These are phyloP conservation scores for Plecotus auritus DNA, from an alignment of 2,113 vertebrate genomes.

Conservation along the genomic window DNA sequence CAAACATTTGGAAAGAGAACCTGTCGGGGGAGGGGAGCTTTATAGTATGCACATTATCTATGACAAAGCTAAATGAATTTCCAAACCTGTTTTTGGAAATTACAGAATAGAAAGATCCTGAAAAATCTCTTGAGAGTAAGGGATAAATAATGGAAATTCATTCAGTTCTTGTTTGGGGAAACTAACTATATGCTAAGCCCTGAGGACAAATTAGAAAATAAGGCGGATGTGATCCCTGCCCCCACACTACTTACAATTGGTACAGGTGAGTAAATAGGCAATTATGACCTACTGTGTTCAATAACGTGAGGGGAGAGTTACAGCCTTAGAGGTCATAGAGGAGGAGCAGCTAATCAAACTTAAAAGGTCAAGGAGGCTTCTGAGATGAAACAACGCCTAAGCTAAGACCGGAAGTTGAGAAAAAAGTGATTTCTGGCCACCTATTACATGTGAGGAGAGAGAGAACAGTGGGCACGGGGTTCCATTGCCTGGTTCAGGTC, in stretches of 20 bases:
- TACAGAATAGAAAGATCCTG: background rate
- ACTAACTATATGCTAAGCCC: background rate
- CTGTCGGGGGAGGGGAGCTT: background rate
- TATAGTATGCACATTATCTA: background rate
- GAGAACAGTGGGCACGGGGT: background rate
- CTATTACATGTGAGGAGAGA: background rate
- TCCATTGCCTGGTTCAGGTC: background rate
- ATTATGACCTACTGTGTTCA: background rate
- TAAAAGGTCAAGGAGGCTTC: background rate
- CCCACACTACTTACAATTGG: background rate
- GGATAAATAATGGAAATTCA: background rate
- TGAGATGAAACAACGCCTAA: background rate
- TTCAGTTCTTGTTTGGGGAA: background rate
- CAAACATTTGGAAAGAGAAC: conserved; percentile 24
- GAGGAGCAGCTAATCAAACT: background rate
- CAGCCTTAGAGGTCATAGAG: background rate
- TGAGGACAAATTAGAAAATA: background rate
- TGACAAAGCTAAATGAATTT: background rate
- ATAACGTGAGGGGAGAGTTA: background rate
- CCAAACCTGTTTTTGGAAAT: background rate
- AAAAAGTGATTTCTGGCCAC: background rate
- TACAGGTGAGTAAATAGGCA: background rate
- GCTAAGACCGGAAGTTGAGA: background rate
- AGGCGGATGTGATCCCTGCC: background rate
- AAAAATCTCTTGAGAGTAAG: background rate